Percentiles rank a stretch among this genome's conserved stretches.
Evolutionary conservation across 2,113 vertebrate genomes (phyloP).

Genomic region (Sebastes schlegelii): DNA sequence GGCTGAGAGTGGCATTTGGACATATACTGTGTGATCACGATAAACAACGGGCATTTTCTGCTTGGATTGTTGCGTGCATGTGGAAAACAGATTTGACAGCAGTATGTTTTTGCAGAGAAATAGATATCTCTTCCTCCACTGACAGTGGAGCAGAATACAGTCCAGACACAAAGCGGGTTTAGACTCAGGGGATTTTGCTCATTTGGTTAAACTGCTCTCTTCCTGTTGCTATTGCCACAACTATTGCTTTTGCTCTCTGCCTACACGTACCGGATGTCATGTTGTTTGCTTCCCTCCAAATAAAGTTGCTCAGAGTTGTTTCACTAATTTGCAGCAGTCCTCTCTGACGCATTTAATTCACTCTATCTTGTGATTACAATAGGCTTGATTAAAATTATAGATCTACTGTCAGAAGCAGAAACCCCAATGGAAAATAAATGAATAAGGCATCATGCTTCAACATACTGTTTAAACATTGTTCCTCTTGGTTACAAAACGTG

Average conservation of each 20-base stretch:
- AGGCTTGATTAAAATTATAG: conserved; percentile 15
- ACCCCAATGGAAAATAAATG: neutral
- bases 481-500: neutral
- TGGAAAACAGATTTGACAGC: conserved; percentile 3
- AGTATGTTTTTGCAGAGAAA: neutral
- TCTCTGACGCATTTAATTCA: conserved; percentile 3
- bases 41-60: conserved; percentile 5
- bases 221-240: neutral
- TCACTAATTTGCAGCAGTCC: neutral
- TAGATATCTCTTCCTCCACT: neutral
- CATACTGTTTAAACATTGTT: neutral
- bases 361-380: neutral
- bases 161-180: conserved; percentile 1
- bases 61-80: conserved; percentile 1
- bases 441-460: neutral
- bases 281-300: neutral
- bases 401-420: neutral
- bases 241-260: neutral
- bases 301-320: neutral
- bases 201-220: conserved; percentile 7
- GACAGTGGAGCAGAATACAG: neutral
- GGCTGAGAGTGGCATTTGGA: neutral
- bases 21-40: conserved; percentile 13
- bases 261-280: neutral
- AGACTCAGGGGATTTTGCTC: neutral